Percentiles rank a stretch among this genome's conserved stretches.
phyloP scores from a whole-genome alignment of 2,113 vertebrate species.

The Lepisosteus osseus region DNA sequence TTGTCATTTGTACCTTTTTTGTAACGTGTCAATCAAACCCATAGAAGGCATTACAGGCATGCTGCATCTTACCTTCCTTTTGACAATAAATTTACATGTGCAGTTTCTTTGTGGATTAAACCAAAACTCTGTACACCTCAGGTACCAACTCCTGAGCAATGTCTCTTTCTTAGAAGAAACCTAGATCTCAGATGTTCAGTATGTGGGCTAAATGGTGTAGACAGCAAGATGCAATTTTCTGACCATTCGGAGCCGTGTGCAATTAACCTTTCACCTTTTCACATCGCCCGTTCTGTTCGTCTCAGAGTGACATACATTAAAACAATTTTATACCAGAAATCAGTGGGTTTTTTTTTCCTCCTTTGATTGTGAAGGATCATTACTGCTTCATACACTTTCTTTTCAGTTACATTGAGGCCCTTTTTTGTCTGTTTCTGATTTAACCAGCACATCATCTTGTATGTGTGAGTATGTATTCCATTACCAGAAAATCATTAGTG shows the following conservation, averaged over 20 bases:
- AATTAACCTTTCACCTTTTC: not conserved
- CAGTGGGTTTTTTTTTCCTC: too few relatives aligned
- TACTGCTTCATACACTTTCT: not conserved
- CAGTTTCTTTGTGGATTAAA: too few relatives aligned
- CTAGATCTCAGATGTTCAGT: not conserved
- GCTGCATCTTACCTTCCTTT: too few relatives aligned
- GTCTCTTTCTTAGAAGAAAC: not conserved
- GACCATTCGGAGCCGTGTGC: not conserved
- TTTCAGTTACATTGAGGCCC: not conserved
- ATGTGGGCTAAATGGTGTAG: not conserved
- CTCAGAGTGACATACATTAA: not conserved
- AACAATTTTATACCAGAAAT: not conserved
- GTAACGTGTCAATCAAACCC: too few relatives aligned
- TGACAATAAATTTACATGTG: too few relatives aligned
- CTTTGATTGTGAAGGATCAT: not conserved
- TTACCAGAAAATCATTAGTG: constrained; percentile 7
- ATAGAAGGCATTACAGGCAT: too few relatives aligned
- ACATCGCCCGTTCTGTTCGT: not conserved
- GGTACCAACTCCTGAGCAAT: not conserved
- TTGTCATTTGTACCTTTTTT: too few relatives aligned
- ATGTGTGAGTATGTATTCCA: not conserved
- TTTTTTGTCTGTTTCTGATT: constrained; percentile 8
- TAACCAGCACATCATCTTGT: not conserved
- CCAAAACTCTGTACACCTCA: too few relatives aligned
- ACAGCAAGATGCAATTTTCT: not conserved